Evolutionary conservation across 2,888 invertebrate species (phyloP), one percentile per base, ranked within the genome.

Genomic region (Chaetogeoica ovagalla): DNA sequence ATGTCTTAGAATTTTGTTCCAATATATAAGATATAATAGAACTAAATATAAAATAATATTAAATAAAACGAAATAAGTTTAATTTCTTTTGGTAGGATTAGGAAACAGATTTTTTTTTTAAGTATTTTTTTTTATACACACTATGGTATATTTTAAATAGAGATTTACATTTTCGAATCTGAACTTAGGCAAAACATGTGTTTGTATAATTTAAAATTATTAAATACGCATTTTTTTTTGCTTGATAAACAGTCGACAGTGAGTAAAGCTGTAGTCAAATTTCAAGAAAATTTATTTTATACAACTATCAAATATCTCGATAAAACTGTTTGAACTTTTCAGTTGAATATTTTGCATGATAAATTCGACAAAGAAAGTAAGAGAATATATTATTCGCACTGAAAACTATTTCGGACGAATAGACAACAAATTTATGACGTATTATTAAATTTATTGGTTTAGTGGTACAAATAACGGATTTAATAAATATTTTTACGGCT

Each of bases 381-480:
- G 21, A 43, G 19, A 30, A 39, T 39, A 43, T 43, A 43, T n/a
- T 66, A 66, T 39, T 43, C n/a, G 15, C 48, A 48, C 13, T n/a
- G n/a, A 65, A 65, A n/a, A 23, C 23, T 7, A 48, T 21, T 68
- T n/a, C 17, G 23, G 39, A 19, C 15, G 52, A 55, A 69, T 19
- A 52, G 30, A 57, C 55, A 57, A 70, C 55, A 19, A 30, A 37
- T 70, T 57, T n/a, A 21, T 70, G 30, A 55, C 37, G 30, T 70
- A 70, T 70, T n/a, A n/a, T n/a, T n/a, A n/a, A n/a, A 70, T 70
- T 70, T 70, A 70, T 70, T 7, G 30, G 70, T 57, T 70, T 57
- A 57, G 37, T 37, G 70, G 13, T 70, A 37, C 57, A 70, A 70
- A 70, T 70, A 70, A 37, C 57, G 70, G 57, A 30, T 37, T 37